A percentile compares a stretch with the other conserved stretches of the same genome.
Conservation (phyloP, 2,888 invertebrate species). For the Scaptomyza tumidula region DNA sequence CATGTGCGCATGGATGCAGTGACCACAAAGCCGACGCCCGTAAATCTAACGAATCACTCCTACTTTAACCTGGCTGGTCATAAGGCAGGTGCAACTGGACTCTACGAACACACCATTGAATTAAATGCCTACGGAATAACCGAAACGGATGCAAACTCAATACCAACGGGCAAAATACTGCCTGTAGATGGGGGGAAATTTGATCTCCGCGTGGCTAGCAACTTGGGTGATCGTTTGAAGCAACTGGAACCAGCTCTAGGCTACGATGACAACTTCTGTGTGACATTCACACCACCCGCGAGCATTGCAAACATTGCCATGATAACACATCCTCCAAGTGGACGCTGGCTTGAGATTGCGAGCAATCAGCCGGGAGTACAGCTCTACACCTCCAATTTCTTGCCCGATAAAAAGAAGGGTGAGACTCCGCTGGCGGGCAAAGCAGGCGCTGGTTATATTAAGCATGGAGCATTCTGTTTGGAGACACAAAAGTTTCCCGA, state of each 20-base stretch:
- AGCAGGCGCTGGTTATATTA: constrained; percentile 88
- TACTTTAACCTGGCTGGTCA: constrained; percentile 98
- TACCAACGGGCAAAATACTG: constrained; percentile 90
- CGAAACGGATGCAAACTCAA: constrained; percentile 88
- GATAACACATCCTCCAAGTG: constrained; percentile 88
- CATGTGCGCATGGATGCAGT: constrained; percentile 90
- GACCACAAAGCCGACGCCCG: constrained; percentile 91
- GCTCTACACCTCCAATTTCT: constrained; percentile 92
- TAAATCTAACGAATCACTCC: constrained; percentile 94
- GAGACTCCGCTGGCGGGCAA: constrained; percentile 88
- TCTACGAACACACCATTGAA: constrained; percentile 89
- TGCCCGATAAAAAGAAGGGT: constrained; percentile 87
- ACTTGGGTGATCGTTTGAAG: constrained; percentile 88
- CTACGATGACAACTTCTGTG: constrained; percentile 93
- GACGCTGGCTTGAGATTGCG: constrained; percentile 91
- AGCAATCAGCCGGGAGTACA: constrained; percentile 96
- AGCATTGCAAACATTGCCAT: constrained; percentile 87
- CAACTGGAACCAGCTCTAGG: constrained; percentile 89
- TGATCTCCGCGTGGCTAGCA: constrained; percentile 89
- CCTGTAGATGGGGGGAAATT: constrained; percentile 89
- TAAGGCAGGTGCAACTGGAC: constrained; percentile 87
- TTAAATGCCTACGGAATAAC: constrained; percentile 92
- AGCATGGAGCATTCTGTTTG: constrained; percentile 93
- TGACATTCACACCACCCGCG: constrained; percentile 81
- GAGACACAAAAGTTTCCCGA: constrained; percentile 98